phyloP scores from a whole-genome alignment of 2,888 invertebrate species.

The Athalia circularis region DNA sequence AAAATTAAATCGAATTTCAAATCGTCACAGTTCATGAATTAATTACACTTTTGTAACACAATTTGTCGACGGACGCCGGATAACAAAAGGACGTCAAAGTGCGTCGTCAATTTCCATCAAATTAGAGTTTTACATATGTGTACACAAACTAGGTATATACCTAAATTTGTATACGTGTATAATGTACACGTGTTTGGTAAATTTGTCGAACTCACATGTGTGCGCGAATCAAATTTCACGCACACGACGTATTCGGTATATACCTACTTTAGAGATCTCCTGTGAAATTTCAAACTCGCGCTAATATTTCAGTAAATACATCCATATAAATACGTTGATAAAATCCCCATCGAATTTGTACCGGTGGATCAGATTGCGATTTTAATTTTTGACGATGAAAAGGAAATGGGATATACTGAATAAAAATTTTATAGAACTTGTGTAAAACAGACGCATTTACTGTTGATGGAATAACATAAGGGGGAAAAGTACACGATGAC shows the following conservation, averaged over 20 bases:
- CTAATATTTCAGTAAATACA: too few species aligned
- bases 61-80: constrained; percentile 12
- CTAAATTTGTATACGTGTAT: background rate
- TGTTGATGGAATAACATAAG: background rate
- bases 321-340: too few species aligned
- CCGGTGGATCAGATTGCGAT: too few species aligned
- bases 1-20: constrained; percentile 29
- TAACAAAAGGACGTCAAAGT: constrained; percentile 25
- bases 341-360: too few species aligned
- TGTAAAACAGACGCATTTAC: too few species aligned
- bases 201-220: constrained; percentile 1
- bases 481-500: background rate
- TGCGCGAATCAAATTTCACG: background rate
- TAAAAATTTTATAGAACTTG: too few species aligned
- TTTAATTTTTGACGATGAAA: too few species aligned
- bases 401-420: too few species aligned
- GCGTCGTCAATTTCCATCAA: constrained; percentile 30
- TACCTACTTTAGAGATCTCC: background rate
- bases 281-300: background rate
- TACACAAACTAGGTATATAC: background rate
- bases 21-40: constrained; percentile 37
- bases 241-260: background rate
- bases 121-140: constrained; percentile 23
- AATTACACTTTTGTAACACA: constrained; percentile 39
- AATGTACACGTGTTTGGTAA: background rate